Evolutionary conservation across 2,113 vertebrate species (phyloP).

Genomic region (Vimba vimba): DNA sequence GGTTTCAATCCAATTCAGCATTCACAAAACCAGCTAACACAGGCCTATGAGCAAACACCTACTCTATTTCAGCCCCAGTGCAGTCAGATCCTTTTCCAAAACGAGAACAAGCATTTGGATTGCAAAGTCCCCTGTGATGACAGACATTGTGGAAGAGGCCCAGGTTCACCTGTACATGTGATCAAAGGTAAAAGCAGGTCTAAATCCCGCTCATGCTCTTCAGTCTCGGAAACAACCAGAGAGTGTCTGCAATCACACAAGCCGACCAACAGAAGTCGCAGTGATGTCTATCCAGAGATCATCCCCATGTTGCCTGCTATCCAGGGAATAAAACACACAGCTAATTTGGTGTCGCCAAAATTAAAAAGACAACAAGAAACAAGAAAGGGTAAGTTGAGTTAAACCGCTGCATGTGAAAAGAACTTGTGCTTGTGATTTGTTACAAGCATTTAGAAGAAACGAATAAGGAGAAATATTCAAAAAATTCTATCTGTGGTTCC

Average conservation of each 20-base stretch:
- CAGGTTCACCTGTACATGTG: constrained; percentile 47
- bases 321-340: constrained; percentile 71
- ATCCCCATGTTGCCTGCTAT: constrained; percentile 62
- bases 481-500: neutral
- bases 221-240: constrained; percentile 73
- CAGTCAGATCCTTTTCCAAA: constrained; percentile 29
- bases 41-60: constrained; percentile 27
- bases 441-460: neutral
- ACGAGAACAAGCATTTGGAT: constrained; percentile 22
- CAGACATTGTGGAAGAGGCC: constrained; percentile 20
- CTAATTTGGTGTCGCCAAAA: constrained; percentile 74
- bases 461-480: neutral
- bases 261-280: constrained; percentile 66
- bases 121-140: constrained; percentile 16
- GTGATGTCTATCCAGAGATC: constrained; percentile 74
- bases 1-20: constrained; percentile 13
- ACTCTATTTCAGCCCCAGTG: constrained; percentile 26
- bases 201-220: constrained; percentile 71
- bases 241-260: constrained; percentile 78
- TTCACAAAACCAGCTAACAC: neutral
- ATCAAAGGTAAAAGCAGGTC: constrained; percentile 70
- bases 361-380: constrained; percentile 67
- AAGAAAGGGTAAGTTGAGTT: constrained; percentile 78
- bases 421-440: neutral
- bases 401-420: neutral